These are phyloP conservation scores for Styela plicata DNA, from an alignment of 23 tunicate species.

Conservation along the genomic window DNA sequence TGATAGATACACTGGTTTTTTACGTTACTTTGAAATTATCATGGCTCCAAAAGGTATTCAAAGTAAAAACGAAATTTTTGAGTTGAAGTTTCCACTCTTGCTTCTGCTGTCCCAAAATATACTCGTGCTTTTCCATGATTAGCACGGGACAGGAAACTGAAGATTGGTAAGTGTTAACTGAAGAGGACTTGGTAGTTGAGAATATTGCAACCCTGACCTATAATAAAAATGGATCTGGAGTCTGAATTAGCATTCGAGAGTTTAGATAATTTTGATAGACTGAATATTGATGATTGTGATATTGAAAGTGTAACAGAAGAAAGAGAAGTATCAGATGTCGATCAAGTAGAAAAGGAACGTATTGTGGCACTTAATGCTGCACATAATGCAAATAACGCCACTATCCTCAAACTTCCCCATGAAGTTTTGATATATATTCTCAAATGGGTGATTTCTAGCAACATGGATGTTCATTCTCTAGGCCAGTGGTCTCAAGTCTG, in stretches of 20 bases:
- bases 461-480: slow-evolving; percentile 9
- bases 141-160: slow-evolving; percentile 4
- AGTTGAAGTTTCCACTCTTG: slow-evolving; percentile 14
- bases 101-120: slow-evolving; percentile 30
- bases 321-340: background rate
- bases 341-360: background rate
- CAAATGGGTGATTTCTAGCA: slow-evolving; percentile 6
- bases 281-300: background rate
- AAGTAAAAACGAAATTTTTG: background rate
- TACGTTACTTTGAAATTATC: background rate
- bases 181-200: too few relatives aligned
- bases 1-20: background rate
- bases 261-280: background rate
- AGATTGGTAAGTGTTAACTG: too few relatives aligned
- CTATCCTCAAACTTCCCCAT: slow-evolving; percentile 16
- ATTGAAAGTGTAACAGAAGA: background rate
- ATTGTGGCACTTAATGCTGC: background rate
- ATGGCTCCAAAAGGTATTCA: background rate
- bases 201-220: too few relatives aligned
- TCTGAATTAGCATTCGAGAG: too few relatives aligned
- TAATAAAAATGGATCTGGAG: too few relatives aligned
- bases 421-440: slow-evolving; percentile 9
- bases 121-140: slow-evolving; percentile 23
- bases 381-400: slow-evolving; percentile 4
- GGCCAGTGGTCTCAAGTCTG: slow-evolving; percentile 1